These are phyloP conservation scores for Ptyas mucosa DNA, from an alignment of 2,113 vertebrate species.

Conservation along the genomic window DNA sequence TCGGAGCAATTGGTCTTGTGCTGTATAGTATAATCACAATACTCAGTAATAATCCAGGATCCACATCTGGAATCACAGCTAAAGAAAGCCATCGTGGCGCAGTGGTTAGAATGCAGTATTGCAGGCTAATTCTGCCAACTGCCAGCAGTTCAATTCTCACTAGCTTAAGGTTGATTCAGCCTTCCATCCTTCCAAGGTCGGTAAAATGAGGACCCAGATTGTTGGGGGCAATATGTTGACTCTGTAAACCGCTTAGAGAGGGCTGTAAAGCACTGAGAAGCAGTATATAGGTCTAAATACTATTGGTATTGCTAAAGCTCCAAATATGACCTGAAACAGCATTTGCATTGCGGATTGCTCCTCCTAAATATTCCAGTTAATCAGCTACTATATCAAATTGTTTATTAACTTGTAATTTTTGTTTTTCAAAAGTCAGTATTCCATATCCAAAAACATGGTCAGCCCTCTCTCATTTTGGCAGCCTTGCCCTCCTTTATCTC, in stretches of 20 bases:
- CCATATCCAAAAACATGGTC: not conserved
- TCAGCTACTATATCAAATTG: not conserved
- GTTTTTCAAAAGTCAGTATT: not conserved
- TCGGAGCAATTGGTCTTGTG: not conserved
- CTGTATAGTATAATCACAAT: not conserved
- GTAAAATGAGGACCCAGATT: too few species aligned
- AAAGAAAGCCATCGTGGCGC: too few species aligned
- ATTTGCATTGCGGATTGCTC: not conserved
- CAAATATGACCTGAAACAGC: not conserved
- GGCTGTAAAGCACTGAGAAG: too few species aligned
- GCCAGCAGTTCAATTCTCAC: too few species aligned
- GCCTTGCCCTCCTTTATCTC: not conserved
- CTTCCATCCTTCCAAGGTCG: too few species aligned
- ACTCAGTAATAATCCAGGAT: not conserved
- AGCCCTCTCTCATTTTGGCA: not conserved
- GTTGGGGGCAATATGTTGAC: too few species aligned
- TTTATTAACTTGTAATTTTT: not conserved
- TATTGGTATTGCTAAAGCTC: not conserved
- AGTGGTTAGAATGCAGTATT: too few species aligned
- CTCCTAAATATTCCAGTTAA: not conserved
- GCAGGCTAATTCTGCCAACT: too few species aligned
- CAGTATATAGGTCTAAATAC: too few species aligned
- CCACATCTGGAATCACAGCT: not conserved
- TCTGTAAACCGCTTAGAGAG: too few species aligned
- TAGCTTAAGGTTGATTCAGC: too few species aligned